A percentile compares a stretch with the other conserved stretches of the same genome.
Conservation (phyloP, 2,888 invertebrate genomes). For the Capitulum mitella region DNA sequence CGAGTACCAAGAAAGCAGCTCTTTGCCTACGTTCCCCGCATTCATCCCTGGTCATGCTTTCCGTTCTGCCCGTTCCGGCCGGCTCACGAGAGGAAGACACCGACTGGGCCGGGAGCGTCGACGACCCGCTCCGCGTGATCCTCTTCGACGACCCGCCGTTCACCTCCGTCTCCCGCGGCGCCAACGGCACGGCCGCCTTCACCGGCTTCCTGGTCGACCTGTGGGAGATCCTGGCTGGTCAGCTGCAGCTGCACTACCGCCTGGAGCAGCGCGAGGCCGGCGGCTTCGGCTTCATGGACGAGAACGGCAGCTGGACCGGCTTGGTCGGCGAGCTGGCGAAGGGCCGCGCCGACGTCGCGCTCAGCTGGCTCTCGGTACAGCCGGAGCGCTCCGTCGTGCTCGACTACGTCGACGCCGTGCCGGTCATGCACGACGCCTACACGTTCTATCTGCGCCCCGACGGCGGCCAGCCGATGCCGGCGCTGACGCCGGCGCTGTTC, state of each 20-base stretch:
- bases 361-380: not conserved
- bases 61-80: no score
- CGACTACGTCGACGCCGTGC: not conserved
- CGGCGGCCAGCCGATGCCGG: not conserved
- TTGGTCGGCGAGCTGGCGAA: conserved; percentile 34
- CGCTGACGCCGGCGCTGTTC: not conserved
- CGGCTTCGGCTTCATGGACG: conserved; percentile 30
- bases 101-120: not conserved
- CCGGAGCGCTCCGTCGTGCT: not conserved
- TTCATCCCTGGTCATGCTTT: no score
- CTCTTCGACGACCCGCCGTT: not conserved
- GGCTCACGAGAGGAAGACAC: no score
- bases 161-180: not conserved
- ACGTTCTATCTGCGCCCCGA: not conserved
- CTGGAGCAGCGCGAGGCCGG: conserved; percentile 28
- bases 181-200: not conserved
- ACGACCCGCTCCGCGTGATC: not conserved
- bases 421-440: not conserved
- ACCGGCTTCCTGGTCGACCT: conserved; percentile 23
- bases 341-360: not conserved
- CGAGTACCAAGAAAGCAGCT: no score
- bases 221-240: conserved; percentile 29
- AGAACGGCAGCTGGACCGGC: conserved; percentile 33
- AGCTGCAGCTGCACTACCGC: conserved; percentile 31
- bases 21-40: no score